Percentiles rank a stretch among this genome's conserved stretches.
Evolutionary conservation across 2,888 invertebrate genomes (phyloP).

Genomic region (Microctonus hyperodae): DNA sequence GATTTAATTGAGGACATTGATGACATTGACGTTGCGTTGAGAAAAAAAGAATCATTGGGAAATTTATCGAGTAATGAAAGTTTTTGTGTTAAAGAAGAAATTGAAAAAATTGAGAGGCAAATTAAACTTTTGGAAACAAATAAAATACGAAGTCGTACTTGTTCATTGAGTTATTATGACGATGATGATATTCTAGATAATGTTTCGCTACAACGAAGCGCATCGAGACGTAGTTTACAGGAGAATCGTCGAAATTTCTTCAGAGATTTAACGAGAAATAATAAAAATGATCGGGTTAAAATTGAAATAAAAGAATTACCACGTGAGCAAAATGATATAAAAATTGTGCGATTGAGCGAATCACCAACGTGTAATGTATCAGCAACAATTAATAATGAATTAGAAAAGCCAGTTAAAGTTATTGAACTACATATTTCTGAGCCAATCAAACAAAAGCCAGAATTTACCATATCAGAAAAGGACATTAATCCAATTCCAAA

Average conservation of each 20-base stretch:
- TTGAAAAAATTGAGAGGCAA: constrained; percentile 57
- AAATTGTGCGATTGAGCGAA: constrained; percentile 52
- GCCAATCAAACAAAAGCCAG: constrained; percentile 61
- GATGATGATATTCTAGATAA: constrained; percentile 13
- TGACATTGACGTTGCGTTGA: constrained; percentile 30
- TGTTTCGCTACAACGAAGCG: constrained; percentile 14
- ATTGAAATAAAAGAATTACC: constrained; percentile 54
- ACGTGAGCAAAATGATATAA: constrained; percentile 52
- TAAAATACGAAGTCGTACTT: constrained; percentile 33
- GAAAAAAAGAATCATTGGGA: constrained; percentile 40
- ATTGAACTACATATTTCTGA: constrained; percentile 68
- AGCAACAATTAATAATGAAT: constrained; percentile 39
- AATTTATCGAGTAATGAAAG: constrained; percentile 49
- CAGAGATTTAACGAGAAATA: constrained; percentile 43
- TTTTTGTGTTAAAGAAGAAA: constrained; percentile 58
- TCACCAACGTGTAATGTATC: constrained; percentile 25
- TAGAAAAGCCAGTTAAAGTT: constrained; percentile 52
- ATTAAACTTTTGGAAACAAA: constrained; percentile 53
- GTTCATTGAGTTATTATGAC: constrained; percentile 30
- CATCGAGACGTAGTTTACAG: constrained; percentile 46
- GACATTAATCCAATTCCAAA: constrained; percentile 67
- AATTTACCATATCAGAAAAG: constrained; percentile 38
- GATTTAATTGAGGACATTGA: constrained; percentile 61
- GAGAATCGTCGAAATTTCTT: constrained; percentile 54
- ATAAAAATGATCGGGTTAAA: constrained; percentile 45